Evolutionary conservation across 2,113 vertebrate genomes (phyloP).

Genomic region (Anser brachyrhynchus): DNA sequence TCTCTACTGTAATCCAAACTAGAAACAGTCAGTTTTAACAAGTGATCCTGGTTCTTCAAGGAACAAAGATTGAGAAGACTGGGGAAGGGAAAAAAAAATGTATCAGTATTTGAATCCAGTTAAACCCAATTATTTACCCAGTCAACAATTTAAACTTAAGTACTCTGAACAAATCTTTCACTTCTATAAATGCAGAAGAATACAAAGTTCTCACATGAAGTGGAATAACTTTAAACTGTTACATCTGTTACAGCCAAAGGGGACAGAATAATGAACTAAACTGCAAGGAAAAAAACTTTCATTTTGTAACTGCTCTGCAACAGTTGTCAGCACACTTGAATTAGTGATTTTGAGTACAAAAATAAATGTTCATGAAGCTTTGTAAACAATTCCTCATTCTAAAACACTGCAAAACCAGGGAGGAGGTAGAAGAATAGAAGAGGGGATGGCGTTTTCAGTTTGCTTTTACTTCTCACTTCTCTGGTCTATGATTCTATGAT

Average conservation of each 20-base stretch:
- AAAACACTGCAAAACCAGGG: neutral
- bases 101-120: neutral
- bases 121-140: neutral
- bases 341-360: neutral
- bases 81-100: neutral
- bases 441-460: no score
- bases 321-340: neutral
- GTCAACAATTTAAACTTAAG: neutral
- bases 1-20: slow-evolving; percentile 97
- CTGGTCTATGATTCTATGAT: neutral
- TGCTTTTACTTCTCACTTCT: no score
- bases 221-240: neutral
- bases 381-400: neutral
- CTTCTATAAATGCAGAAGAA: neutral
- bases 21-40: slow-evolving; percentile 94
- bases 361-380: neutral
- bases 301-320: neutral
- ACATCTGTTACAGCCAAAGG: neutral
- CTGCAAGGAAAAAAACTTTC: neutral
- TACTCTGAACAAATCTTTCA: neutral
- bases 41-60: slow-evolving; percentile 96
- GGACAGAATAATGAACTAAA: neutral
- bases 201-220: neutral
- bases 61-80: slow-evolving; percentile 97
- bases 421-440: no score